A percentile compares a stretch with the other conserved stretches of the same genome.
Evolutionary conservation across 2,888 invertebrate genomes (phyloP).

Genomic region (Watsonalla binaria): DNA sequence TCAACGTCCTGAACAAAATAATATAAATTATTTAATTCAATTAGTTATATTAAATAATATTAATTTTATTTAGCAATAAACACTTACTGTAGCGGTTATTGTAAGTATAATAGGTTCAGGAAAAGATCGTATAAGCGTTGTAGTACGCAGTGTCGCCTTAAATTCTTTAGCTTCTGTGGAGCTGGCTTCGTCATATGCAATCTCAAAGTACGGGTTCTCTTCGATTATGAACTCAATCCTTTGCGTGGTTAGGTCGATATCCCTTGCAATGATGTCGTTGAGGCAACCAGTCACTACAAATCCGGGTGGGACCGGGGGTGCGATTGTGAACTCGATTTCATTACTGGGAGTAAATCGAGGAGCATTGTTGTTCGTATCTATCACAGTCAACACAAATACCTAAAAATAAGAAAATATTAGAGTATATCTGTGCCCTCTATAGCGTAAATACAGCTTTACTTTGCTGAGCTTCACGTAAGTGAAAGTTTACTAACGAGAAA

Average conservation of each 20-base stretch:
- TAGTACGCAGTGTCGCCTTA: slow-evolving; percentile 48
- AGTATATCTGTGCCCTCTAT: neutral
- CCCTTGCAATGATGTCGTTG: slow-evolving; percentile 62
- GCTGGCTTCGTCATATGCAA: slow-evolving; percentile 36
- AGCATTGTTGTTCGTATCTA: slow-evolving; percentile 70
- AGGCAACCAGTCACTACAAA: slow-evolving; percentile 58
- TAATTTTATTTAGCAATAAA: no score
- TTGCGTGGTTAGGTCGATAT: slow-evolving; percentile 74
- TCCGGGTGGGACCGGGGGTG: slow-evolving; percentile 68
- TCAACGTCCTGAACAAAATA: slow-evolving; percentile 53
- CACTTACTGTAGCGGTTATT: slow-evolving; percentile 63
- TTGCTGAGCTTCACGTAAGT: no score
- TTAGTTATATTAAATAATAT: neutral
- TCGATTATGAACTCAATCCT: slow-evolving; percentile 54
- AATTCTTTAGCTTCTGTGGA: slow-evolving; percentile 50
- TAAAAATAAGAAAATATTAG: slow-evolving; percentile 36
- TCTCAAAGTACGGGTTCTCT: slow-evolving; percentile 56
- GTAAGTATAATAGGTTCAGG: slow-evolving; percentile 45
- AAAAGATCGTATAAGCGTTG: slow-evolving; percentile 50
- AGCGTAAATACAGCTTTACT: slow-evolving; percentile 1
- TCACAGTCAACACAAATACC: slow-evolving; percentile 51
- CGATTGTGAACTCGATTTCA: slow-evolving; percentile 53
- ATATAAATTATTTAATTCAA: neutral
- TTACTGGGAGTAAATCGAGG: slow-evolving; percentile 53
- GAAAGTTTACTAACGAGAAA: no score